Percentiles rank a stretch among this genome's conserved stretches.
phyloP scores from a whole-genome alignment of 2,797 vertebrate genomes.

The Odontamblyopus lacepedii region DNA sequence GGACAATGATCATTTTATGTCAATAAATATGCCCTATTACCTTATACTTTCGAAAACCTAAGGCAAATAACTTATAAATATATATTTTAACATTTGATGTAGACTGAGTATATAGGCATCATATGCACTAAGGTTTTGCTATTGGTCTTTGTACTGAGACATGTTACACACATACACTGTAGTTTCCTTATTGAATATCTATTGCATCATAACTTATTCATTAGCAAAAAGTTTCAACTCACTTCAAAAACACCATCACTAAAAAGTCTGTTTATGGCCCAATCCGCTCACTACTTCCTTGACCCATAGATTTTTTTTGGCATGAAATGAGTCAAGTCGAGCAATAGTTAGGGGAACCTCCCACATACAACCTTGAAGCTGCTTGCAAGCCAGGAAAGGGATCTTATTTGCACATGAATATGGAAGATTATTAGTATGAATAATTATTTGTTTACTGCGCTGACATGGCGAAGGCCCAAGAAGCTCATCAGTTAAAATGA shows the following conservation, averaged over 20 bases:
- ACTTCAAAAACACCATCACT: slow-evolving; percentile 25
- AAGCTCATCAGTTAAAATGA: slow-evolving; percentile 77
- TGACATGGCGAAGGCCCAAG: slow-evolving; percentile 77
- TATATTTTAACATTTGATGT: not conserved
- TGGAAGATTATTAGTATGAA: slow-evolving; percentile 81
- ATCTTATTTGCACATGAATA: slow-evolving; percentile 79
- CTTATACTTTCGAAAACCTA: not conserved
- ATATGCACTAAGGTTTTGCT: not conserved
- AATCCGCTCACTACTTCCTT: slow-evolving; percentile 48
- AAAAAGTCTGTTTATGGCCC: slow-evolving; percentile 34
- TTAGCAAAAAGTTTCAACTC: slow-evolving; percentile 21
- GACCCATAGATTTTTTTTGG: slow-evolving; percentile 61
- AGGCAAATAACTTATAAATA: too few species aligned
- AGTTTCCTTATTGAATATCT: slow-evolving; percentile 3
- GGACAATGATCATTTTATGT: not conserved
- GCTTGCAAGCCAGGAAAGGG: slow-evolving; percentile 67
- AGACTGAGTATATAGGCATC: not conserved
- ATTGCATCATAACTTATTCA: not conserved
- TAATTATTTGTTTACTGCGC: slow-evolving; percentile 83
- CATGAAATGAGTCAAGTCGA: slow-evolving; percentile 66
- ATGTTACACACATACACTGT: not conserved
- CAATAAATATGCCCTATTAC: not conserved
- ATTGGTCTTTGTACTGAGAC: not conserved
- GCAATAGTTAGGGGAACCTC: slow-evolving; percentile 66
- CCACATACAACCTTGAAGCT: slow-evolving; percentile 77